Conservation (phyloP, 2,888 invertebrate genomes). For the Pterostichus madidus region DNA sequence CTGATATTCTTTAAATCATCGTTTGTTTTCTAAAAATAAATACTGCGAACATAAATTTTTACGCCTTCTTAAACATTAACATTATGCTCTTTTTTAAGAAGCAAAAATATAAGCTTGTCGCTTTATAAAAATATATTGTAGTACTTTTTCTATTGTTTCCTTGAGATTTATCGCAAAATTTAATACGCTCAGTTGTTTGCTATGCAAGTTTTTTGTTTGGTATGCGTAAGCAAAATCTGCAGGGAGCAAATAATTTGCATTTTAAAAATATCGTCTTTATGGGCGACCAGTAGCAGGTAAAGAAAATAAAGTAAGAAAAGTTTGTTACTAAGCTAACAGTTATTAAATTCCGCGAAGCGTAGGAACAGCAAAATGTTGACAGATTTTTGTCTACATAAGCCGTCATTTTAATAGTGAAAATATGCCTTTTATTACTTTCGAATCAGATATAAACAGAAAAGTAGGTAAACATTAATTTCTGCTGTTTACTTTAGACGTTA, state of each 20-base stretch:
- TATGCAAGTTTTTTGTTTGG: slow-evolving; percentile 38
- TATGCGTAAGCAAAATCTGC: slow-evolving; percentile 37
- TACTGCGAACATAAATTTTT: slow-evolving; percentile 13
- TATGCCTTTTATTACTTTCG: no score
- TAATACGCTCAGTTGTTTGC: slow-evolving; percentile 26
- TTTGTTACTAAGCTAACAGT: background rate
- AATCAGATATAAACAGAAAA: no score
- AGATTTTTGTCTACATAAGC: no score
- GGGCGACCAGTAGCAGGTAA: background rate
- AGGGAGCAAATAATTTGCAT: slow-evolving; percentile 35
- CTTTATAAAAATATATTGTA: slow-evolving; percentile 25
- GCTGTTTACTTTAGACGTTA: no score
- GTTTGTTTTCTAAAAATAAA: no score
- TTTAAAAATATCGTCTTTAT: slow-evolving; percentile 16
- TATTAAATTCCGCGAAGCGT: background rate
- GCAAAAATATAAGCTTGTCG: slow-evolving; percentile 24
- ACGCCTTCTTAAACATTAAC: slow-evolving; percentile 21
- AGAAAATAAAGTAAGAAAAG: background rate
- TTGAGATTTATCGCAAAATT: slow-evolving; percentile 46
- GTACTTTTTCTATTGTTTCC: slow-evolving; percentile 42
- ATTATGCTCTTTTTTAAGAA: slow-evolving; percentile 14
- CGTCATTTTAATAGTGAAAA: no score
- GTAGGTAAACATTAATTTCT: no score
- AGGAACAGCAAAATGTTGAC: no score
- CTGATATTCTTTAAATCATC: no score